Base-by-base conservation (phyloP, 2,888 invertebrate genomes). In the Podotricha telesiphe region DNA sequence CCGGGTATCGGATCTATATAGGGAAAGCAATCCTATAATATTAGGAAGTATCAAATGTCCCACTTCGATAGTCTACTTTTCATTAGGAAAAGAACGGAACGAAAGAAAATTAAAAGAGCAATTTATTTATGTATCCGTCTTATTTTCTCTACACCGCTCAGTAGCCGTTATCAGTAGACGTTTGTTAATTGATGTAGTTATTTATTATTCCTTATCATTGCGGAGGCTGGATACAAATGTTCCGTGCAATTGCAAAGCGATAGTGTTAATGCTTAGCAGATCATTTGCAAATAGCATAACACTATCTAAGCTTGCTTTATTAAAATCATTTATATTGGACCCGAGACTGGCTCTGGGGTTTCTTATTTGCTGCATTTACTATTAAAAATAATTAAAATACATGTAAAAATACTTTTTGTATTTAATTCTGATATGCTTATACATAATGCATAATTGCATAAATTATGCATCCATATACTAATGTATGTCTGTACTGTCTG, bases 131-230 rank as follows among this genome's bases (percentile, higher is more conserved):
- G n/a, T 59, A 59, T 59, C 45, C 22, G n/a, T 59, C 22, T 59
- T 22, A 45, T 59, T 59, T 45, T 45, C 45, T 45, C 45, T n/a
- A n/a, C 59, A 59, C 45, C 5, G 7, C 59, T 22, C 5, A 45
- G 28, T 17, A 45, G 51, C 28, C 40, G 37, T 45, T 58, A 69
- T 65, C 61, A 65, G 11, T 47, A 34, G 22, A 17, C 50, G 47
- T 56, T 47, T 47, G 56, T 65, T 65, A 53, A 65, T 69, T 47
- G 62, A 11, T 50, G 50, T 34, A 19, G 53, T 65, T 65, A 53
- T 61, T 61, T 67, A 67, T 61, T 55, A 62, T 37, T 62, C 15
- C 19, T 53, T 53, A 53, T 62, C 67, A 67, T n/a, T 53, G 34
- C 50, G 34, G 37, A 59, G 59, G 28, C 45, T 59, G 45, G 59